Base-by-base conservation (phyloP, 2,797 vertebrate species). In the Alexandromys oeconomus region DNA sequence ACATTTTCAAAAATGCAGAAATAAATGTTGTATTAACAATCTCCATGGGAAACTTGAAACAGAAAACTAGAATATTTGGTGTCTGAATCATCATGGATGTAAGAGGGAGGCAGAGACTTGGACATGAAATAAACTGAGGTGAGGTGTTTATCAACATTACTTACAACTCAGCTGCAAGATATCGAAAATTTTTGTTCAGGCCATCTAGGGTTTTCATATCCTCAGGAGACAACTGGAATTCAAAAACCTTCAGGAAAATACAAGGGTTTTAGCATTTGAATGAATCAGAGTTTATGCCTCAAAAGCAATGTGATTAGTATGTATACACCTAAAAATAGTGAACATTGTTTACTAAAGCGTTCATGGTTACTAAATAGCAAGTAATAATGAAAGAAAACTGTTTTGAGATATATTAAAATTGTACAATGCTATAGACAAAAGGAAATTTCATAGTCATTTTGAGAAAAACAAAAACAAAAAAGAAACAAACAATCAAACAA, bases 161-260 rank as follows among this genome's bases (percentile, higher is more conserved):
- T 97, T 87, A 97, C 90, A 29, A 17, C 0, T 77, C 13, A 12
- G 46, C 10, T 17, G 29, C 0, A 54, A 63, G 21, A 21, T 97
- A 96, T 10, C 90, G 46, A 31, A 80, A 21, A n/a, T 96, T 98
- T 93, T 51, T 95, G 17, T 97, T 85, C 40, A 97, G 46, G 19
- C 69, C 86, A 46, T 96, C 89, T 13, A 98, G 65, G 31, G 46
- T 89, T 91, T 96, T 92, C 87, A 97, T 96, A 59, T 97, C 96
- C 21, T 97, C 87, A 9, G 93, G 6, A 48, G 77, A 74, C 61
- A 98, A 15, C 37, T 97, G 93, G 73, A 98, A 98, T 23, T 96
- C 97, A 89, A 97, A 97, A 5, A 98, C 87, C 97, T 98, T 81
- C 7, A 82, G 19, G 25, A 11, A 95, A 89, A 12, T 23, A 65